phyloP scores from a whole-genome alignment of 2,113 vertebrate species.

The Heloderma charlesbogerti region DNA sequence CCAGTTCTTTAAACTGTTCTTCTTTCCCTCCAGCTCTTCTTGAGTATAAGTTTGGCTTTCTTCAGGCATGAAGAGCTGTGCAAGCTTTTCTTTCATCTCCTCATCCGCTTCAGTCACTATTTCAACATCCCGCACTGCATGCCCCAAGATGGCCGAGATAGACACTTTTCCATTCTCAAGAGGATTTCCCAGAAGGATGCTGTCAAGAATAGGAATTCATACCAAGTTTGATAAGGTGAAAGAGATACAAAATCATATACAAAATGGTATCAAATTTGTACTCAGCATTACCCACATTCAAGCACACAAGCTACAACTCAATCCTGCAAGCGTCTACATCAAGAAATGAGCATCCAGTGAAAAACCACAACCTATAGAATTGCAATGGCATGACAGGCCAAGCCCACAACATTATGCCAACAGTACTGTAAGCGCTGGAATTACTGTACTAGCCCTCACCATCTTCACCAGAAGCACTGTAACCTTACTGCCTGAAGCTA shows the following conservation, averaged over 20 bases:
- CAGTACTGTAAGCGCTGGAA: background rate
- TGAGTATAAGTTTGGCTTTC: slow-evolving; percentile 62
- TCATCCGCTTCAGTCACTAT: slow-evolving; percentile 76
- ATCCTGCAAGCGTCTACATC: background rate
- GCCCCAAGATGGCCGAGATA: slow-evolving; percentile 86
- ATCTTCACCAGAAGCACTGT: background rate
- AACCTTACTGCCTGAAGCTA: background rate
- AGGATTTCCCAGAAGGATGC: slow-evolving; percentile 86
- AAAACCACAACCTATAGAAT: background rate
- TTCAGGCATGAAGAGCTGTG: slow-evolving; percentile 67
- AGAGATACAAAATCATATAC: background rate
- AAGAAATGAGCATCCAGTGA: background rate
- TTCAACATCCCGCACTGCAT: slow-evolving; percentile 84
- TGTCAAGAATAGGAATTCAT: slow-evolving; percentile 60
- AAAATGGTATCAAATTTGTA: slow-evolving; percentile 8
- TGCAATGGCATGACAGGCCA: background rate
- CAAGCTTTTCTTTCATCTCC: slow-evolving; percentile 70
- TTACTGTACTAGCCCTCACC: background rate
- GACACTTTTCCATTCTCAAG: slow-evolving; percentile 66
- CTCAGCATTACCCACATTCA: background rate
- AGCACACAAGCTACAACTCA: background rate
- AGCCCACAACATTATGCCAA: background rate
- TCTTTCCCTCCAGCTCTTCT: slow-evolving; percentile 78
- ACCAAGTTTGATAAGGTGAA: background rate
- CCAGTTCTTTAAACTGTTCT: slow-evolving; percentile 79